Evolutionary conservation across 2,888 invertebrate genomes (phyloP).

Genomic region (Stenodema calcarata): DNA sequence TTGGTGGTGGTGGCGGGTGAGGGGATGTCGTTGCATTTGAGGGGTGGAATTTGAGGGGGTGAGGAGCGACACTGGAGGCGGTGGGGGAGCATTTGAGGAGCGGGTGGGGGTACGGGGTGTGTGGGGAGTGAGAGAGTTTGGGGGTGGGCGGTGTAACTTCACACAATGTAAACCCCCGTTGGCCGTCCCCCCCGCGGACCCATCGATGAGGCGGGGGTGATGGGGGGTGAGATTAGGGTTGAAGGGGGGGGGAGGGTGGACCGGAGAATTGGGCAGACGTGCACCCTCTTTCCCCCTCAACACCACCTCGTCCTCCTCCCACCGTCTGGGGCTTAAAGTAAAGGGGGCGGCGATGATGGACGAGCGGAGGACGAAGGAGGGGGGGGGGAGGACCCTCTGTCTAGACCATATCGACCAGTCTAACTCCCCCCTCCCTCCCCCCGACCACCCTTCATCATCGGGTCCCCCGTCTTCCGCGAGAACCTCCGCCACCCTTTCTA

Average conservation of each 20-base stretch:
- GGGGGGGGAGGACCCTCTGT: conserved; percentile 10
- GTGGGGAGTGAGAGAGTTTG: not conserved
- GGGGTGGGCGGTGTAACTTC: conserved; percentile 10
- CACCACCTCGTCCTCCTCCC: too few species aligned
- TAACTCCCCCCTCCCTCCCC: not conserved
- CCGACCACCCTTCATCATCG: not conserved
- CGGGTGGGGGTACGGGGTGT: not conserved
- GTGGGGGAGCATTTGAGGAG: not conserved
- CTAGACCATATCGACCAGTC: conserved; percentile 44
- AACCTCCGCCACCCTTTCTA: not conserved
- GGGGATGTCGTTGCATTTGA: too few species aligned
- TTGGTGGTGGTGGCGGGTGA: too few species aligned
- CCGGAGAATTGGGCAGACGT: conserved; percentile 39
- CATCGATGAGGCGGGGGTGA: not conserved
- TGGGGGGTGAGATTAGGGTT: not conserved
- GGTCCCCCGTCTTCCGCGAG: not conserved
- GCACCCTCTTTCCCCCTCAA: conserved; percentile 9
- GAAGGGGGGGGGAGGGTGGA: not conserved
- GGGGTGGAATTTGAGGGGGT: too few species aligned
- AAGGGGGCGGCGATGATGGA: not conserved
- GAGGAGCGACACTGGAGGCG: not conserved
- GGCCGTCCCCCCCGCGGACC: not conserved
- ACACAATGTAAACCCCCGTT: conserved; percentile 27
- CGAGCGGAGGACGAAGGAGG: not conserved
- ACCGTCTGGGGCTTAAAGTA: not conserved